A percentile compares a stretch with the other conserved stretches of the same genome.
These are phyloP conservation scores for Brachyhypopomus occidentalis DNA, from an alignment of 2,113 vertebrate genomes.

Conservation along the genomic window DNA sequence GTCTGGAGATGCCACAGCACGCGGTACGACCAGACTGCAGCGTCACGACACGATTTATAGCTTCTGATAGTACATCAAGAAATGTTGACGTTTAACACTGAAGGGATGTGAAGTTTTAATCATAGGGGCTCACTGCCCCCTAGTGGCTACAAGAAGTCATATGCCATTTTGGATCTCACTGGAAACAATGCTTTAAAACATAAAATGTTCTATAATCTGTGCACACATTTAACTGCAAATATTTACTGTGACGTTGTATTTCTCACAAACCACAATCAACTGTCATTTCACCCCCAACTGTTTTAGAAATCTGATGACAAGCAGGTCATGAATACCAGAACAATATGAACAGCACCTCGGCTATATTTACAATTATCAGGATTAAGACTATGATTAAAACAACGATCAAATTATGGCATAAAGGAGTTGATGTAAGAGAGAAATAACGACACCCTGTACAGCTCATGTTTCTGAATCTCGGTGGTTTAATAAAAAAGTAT, in stretches of 20 bases:
- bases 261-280: no score
- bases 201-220: no score
- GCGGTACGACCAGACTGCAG: background rate
- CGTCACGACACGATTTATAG: background rate
- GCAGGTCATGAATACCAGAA: no score
- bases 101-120: background rate
- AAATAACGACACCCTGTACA: slow-evolving; percentile 6
- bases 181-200: no score
- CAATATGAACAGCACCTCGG: slow-evolving; percentile 32
- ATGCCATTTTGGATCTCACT: background rate
- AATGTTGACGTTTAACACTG: background rate
- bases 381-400: slow-evolving; percentile 20
- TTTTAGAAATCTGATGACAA: no score
- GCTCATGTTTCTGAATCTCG: background rate
- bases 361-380: slow-evolving; percentile 24
- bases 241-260: no score
- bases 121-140: slow-evolving; percentile 59
- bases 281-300: no score
- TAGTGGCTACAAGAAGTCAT: slow-evolving; percentile 49
- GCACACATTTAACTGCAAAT: no score
- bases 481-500: slow-evolving; percentile 36
- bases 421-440: background rate
- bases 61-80: background rate
- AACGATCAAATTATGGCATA: background rate
- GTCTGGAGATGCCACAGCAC: slow-evolving; percentile 17